phyloP scores from a whole-genome alignment of 2,797 vertebrate species.

The Enteromius afrohamiltoni region DNA sequence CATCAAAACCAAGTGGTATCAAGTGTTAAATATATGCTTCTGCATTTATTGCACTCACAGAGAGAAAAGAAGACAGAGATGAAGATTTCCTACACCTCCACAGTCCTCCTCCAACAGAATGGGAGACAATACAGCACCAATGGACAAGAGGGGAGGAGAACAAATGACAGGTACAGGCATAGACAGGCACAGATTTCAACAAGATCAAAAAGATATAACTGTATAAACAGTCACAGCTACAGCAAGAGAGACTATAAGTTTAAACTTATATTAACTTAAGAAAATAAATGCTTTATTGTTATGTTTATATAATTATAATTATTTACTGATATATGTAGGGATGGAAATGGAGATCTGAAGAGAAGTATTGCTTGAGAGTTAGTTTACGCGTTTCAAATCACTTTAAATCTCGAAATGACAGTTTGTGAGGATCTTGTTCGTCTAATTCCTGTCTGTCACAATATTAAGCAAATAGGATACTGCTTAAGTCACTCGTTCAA shows the following conservation, averaged over 20 bases:
- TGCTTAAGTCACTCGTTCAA: not conserved
- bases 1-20: conserved; percentile 5
- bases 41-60: conserved; percentile 55
- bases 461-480: not conserved
- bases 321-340: not conserved
- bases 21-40: conserved; percentile 48
- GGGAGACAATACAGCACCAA: conserved; percentile 52
- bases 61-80: conserved; percentile 58
- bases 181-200: conserved; percentile 4
- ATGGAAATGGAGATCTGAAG: not conserved
- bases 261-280: not conserved
- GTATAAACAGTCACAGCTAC: not conserved
- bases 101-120: conserved; percentile 68
- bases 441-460: not conserved
- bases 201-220: not conserved
- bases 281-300: not conserved
- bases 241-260: not conserved
- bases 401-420: not conserved
- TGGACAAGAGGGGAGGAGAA: conserved; percentile 29
- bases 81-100: conserved; percentile 67
- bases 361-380: not conserved
- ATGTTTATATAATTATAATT: not conserved
- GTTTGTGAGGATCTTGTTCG: not conserved
- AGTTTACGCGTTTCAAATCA: not conserved
- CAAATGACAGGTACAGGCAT: conserved; percentile 27